Base-by-base conservation (phyloP, 2,113 vertebrate genomes). In the Oncorhynchus mykiss region DNA sequence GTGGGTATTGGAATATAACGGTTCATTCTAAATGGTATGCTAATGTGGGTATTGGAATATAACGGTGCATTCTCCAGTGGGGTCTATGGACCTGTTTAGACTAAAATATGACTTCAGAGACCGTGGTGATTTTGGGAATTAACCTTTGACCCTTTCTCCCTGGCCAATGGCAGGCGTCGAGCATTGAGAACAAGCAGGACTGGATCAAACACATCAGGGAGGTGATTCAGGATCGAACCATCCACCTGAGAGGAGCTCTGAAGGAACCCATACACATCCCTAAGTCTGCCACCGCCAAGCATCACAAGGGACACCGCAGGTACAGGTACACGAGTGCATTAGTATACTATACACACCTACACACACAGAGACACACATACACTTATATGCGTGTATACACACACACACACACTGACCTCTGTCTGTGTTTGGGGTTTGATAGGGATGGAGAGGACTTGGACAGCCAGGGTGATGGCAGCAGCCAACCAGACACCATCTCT, bases 141-240 rank as follows among this genome's bases (percentile, higher is more conserved):
- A 68, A 80, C 12, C 34, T 70, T 11, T 67, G 49, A 67, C 9
- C 74, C 48, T 68, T 51, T 14, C 13, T n/a, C 29, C 49, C 68
- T 13, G 48, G 14, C 51, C 1, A 0, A 16, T n/a, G n/a, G 71
- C 87, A 99, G 98, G 97, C 97, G 1, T 99, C 96, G 70, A 98
- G 96, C 88, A 98, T 99, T 69, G 98, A 99, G 86, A 99, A 99
- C 93, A 99, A 99, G 88, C 98, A 99, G 90, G 98, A 99, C 91
- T 99, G 98, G 98, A 99, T 99, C 87, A 99, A 99, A 83, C 98
- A 99, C 90, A 98, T 99, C 91, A 93, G 98, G 45, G 98, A 99
- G 83, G 98, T 99, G 69, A 99, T 99, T 77, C 98, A 99, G 91
- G 98, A 99, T 86, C 95, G 97, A 77, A 99, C 98, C 5, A 94